Conservation (phyloP, 2,113 vertebrate genomes). For the Charina bottae region DNA sequence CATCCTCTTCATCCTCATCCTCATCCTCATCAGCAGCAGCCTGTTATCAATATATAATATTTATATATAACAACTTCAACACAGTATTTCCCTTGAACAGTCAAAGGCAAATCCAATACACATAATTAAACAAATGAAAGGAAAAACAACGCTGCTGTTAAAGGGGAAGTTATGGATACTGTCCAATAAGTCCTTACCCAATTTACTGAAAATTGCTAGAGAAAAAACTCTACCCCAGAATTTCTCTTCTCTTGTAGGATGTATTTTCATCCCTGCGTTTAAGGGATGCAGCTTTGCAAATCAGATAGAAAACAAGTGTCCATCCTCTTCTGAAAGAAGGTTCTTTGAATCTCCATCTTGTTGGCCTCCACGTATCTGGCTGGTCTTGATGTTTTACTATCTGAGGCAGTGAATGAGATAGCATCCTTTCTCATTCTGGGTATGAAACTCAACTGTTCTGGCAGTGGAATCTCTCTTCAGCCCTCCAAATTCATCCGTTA, state of each 20-base stretch:
- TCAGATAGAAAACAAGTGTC: background rate
- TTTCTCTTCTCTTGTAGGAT: background rate
- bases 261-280: background rate
- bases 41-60: background rate
- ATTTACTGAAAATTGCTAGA: background rate
- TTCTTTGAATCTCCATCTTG: background rate
- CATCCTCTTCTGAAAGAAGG: background rate
- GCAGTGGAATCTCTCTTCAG: background rate
- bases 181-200: background rate
- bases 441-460: background rate
- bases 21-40: background rate
- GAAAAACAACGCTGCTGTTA: background rate
- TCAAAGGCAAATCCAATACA: background rate
- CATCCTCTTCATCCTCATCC: background rate
- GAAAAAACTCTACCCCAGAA: background rate
- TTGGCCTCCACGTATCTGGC: background rate
- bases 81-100: background rate
- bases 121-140: background rate
- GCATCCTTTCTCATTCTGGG: background rate
- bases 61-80: background rate
- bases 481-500: background rate
- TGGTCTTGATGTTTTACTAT: background rate
- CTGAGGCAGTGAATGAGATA: background rate
- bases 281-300: background rate
- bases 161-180: background rate